Percentiles rank a stretch among this genome's conserved stretches.
Evolutionary conservation across 2,113 vertebrate species (phyloP).

Genomic region (Mirounga angustirostris): DNA sequence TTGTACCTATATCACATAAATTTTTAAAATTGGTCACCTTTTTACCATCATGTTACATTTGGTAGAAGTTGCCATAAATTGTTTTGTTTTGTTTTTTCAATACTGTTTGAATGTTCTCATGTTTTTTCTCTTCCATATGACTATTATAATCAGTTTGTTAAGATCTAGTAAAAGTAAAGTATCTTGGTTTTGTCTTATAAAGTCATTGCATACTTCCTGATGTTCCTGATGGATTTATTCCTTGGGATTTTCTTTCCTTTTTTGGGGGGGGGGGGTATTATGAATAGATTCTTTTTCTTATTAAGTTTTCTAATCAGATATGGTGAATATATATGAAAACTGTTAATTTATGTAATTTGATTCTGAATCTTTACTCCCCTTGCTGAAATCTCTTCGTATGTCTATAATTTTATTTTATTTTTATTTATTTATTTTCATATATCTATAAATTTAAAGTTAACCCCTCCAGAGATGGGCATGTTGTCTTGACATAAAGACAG

Average conservation of each 20-base stretch:
- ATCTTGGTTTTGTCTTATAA: background rate
- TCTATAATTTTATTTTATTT: background rate
- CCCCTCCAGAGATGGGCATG: background rate
- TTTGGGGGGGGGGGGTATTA: background rate
- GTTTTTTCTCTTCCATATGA: background rate
- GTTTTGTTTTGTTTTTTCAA: background rate
- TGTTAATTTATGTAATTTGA: background rate
- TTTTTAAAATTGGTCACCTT: background rate
- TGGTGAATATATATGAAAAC: background rate
- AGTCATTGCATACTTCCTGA: background rate
- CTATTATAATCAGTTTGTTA: background rate
- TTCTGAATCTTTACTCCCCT: background rate
- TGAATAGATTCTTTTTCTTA: background rate
- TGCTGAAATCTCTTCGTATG: background rate
- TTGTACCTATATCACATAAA: background rate
- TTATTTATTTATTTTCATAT: background rate
- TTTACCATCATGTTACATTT: background rate
- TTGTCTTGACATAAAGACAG: background rate
- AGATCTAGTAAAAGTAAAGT: background rate
- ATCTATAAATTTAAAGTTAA: constrained; percentile 1
- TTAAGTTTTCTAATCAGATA: background rate
- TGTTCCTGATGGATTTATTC: background rate
- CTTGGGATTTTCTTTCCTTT: background rate
- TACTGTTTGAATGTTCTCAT: background rate
- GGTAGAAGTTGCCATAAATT: background rate